These are phyloP conservation scores for Poeciliopsis presidionis DNA, from an alignment of 2,797 vertebrate species.

Conservation along the genomic window DNA sequence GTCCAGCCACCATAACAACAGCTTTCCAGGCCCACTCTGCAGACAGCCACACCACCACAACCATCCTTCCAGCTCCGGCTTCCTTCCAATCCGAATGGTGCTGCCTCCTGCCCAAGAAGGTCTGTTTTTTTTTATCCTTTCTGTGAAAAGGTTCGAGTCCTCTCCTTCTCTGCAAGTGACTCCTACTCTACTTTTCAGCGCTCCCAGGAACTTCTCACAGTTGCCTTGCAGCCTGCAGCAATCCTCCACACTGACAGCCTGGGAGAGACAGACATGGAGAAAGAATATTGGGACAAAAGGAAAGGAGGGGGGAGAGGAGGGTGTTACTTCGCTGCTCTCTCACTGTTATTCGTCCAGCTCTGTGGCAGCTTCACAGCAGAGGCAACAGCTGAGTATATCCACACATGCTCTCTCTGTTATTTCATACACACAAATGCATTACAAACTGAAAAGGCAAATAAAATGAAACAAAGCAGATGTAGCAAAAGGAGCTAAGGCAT, in stretches of 20 bases:
- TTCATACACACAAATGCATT: constrained; percentile 1
- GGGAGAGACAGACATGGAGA: constrained; percentile 67
- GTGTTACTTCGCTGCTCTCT: constrained; percentile 84
- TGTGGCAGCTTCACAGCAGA: constrained; percentile 78
- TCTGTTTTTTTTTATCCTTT: constrained; percentile 29
- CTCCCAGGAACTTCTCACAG: constrained; percentile 69
- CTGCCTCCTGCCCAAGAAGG: constrained; percentile 28
- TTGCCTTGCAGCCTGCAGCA: constrained; percentile 64
- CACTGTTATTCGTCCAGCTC: constrained; percentile 72
- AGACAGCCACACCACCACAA: constrained; percentile 44
- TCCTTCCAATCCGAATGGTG: constrained; percentile 65
- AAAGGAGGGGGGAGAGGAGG: constrained; percentile 61
- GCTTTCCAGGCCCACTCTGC: constrained; percentile 61
- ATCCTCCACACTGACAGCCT: constrained; percentile 79
- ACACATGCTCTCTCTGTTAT: constrained; percentile 12
- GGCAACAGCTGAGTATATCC: constrained; percentile 72
- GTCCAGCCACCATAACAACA: constrained; percentile 68
- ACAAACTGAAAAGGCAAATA: constrained; percentile 54
- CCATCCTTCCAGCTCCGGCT: constrained; percentile 54
- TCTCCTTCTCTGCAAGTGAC: constrained; percentile 44
- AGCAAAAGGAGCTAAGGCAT: constrained; percentile 28
- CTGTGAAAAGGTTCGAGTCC: constrained; percentile 23
- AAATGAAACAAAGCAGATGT: constrained; percentile 33
- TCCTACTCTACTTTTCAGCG: constrained; percentile 37
- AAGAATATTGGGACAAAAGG: constrained; percentile 39